Conservation (phyloP, 2,113 vertebrate species). For the Pollachius pollachius region DNA sequence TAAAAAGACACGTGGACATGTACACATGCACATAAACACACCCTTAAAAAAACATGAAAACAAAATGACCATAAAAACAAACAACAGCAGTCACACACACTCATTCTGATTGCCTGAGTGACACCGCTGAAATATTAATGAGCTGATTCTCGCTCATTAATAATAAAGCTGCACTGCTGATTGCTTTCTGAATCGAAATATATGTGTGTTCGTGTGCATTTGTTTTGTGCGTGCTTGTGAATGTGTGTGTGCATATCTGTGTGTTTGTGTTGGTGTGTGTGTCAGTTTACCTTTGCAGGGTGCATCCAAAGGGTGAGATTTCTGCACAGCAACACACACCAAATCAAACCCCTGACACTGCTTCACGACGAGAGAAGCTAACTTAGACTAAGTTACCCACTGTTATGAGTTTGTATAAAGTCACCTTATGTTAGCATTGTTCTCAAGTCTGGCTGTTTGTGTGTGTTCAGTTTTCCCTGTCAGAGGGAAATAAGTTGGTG, state of each 20-base stretch:
- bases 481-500: too few relatives aligned
- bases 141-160: conserved; percentile 69
- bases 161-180: conserved; percentile 67
- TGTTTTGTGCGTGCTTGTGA: conserved; percentile 16
- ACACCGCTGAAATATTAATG: conserved; percentile 71
- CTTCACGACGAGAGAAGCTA: too few relatives aligned
- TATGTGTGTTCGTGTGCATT: conserved; percentile 24
- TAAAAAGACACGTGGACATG: background rate
- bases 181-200: conserved; percentile 56
- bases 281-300: background rate
- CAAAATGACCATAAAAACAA: conserved; percentile 13
- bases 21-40: conserved; percentile 6
- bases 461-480: too few relatives aligned
- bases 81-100: conserved; percentile 28
- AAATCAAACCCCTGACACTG: too few relatives aligned
- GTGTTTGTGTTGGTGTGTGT: conserved; percentile 13
- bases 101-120: conserved; percentile 55
- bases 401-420: too few relatives aligned
- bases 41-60: conserved; percentile 14
- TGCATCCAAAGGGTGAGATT: background rate
- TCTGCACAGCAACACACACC: too few relatives aligned
- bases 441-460: too few relatives aligned
- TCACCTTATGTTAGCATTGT: too few relatives aligned
- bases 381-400: too few relatives aligned
- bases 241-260: conserved; percentile 26